Evolutionary conservation across 1,140 invertebrate genomes (phyloP), one percentile per base, ranked within the genome.

Genomic region (Lepidurus arcticus): DNA sequence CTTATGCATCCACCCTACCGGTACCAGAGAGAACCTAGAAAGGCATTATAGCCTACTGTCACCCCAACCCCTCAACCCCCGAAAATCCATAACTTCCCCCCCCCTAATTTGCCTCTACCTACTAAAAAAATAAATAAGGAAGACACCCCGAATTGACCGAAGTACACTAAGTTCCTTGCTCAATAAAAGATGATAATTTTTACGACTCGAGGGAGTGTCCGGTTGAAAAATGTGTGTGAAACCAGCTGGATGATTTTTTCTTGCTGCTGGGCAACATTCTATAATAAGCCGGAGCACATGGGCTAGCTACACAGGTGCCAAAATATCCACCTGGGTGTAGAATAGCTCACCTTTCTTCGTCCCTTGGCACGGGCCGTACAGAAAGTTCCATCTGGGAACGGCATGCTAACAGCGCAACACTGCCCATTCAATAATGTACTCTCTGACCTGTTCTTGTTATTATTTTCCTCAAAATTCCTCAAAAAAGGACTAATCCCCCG

Each of bases 341-440:
- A 65, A 65, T 65, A 65, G 53, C 53, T 65, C 53, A 65, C 53
- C 53, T 65, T 65, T 65, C 53, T 65, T 6, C 53, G 53, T 65
- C 53, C 53, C 53, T 65, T 65, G 53, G 53, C 53, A 65, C 53
- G 53, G 53, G 7, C 53, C 53, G 7, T 16, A n/a, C 16, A 21
- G n/a, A 65, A 13, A 21, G 4, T n/a, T 65, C 21, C 53, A 65
- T 21, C 6, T 65, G 16, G 13, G 53, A 16, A 13, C 6, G 21
- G 53, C 1, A 5, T 16, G 53, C 53, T 65, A 65, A 65, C n/a
- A 65, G 53, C 21, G 53, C 53, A 21, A 8, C 16, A 65, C 53
- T 65, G n/a, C n/a, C 8, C 53, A 65, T 65, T 65, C 53, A 65
- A 21, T 7, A 65, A 4, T 34, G 34, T 3, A 34, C 34, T 34